These are phyloP conservation scores for Megamerina dolium DNA, from an alignment of 2,888 invertebrate species.

Conservation along the genomic window DNA sequence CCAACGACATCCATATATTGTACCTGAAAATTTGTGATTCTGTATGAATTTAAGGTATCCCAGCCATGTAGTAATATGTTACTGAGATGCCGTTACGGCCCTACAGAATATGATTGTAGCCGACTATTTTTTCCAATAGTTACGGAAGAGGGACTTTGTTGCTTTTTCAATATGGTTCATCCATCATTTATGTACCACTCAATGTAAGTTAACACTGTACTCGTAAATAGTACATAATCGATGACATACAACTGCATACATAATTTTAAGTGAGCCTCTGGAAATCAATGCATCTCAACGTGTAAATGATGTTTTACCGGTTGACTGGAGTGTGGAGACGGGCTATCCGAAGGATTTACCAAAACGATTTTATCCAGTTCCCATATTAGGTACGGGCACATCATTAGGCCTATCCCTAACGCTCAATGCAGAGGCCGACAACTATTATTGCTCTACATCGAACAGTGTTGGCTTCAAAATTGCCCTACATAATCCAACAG, in stretches of 20 bases:
- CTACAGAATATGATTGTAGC: slow-evolving; percentile 56
- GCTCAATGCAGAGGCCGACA: slow-evolving; percentile 60
- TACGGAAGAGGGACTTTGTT: slow-evolving; percentile 76
- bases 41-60: too few species aligned
- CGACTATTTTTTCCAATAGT: slow-evolving; percentile 65
- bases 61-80: slow-evolving; percentile 69
- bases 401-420: slow-evolving; percentile 63
- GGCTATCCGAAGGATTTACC: slow-evolving; percentile 57
- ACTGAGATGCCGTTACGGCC: slow-evolving; percentile 61
- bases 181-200: too few species aligned
- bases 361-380: slow-evolving; percentile 53
- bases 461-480: slow-evolving; percentile 49
- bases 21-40: too few species aligned
- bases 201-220: too few species aligned
- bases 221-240: too few species aligned
- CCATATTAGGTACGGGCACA: slow-evolving; percentile 55
- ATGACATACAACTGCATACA: too few species aligned
- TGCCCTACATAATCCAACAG: slow-evolving; percentile 24
- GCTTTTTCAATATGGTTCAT: slow-evolving; percentile 71
- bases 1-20: too few species aligned
- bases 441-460: slow-evolving; percentile 73
- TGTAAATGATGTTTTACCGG: slow-evolving; percentile 15
- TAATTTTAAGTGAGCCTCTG: too few species aligned
- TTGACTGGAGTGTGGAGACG: slow-evolving; percentile 67
- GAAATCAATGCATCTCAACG: too few species aligned